These are phyloP conservation scores for Actinernus sp. DNA, from an alignment of 92 coral and sea anemone species.

Conservation along the genomic window DNA sequence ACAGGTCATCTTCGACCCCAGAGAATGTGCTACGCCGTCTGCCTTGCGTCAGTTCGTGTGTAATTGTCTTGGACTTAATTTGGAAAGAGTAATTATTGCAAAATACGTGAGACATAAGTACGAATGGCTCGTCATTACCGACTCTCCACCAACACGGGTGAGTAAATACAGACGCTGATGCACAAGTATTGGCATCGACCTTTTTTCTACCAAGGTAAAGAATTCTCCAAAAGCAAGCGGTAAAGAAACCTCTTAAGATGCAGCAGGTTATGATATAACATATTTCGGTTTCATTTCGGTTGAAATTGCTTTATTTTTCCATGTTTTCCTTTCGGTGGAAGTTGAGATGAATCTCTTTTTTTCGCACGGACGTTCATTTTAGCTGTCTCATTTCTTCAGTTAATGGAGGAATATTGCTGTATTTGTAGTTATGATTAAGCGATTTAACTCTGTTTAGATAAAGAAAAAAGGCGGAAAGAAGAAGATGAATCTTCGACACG, in stretches of 20 bases:
- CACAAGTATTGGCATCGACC: too few species aligned
- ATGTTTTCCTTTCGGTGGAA: too few species aligned
- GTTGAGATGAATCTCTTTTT: not conserved
- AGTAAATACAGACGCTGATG: not conserved
- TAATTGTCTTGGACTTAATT: slow-evolving; percentile 30
- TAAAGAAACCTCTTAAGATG: too few species aligned
- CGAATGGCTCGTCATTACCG: slow-evolving; percentile 65
- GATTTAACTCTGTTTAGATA: too few species aligned
- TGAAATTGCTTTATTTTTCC: too few species aligned
- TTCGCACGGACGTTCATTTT: not conserved
- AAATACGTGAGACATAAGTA: slow-evolving; percentile 72
- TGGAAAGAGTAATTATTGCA: slow-evolving; percentile 57
- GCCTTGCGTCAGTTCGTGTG: slow-evolving; percentile 61
- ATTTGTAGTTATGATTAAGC: too few species aligned
- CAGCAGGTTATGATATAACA: too few species aligned
- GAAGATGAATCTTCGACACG: slow-evolving; percentile 72
- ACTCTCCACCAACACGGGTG: slow-evolving; percentile 17
- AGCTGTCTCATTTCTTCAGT: too few species aligned
- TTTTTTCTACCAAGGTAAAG: too few species aligned
- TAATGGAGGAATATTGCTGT: too few species aligned
- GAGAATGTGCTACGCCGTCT: slow-evolving; percentile 69
- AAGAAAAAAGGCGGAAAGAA: slow-evolving; percentile 47
- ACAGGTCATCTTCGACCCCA: slow-evolving; percentile 78
- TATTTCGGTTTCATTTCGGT: too few species aligned
- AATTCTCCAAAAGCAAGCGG: too few species aligned